phyloP scores from a whole-genome alignment of 1,140 invertebrate species.

The Plutomurus gul region DNA sequence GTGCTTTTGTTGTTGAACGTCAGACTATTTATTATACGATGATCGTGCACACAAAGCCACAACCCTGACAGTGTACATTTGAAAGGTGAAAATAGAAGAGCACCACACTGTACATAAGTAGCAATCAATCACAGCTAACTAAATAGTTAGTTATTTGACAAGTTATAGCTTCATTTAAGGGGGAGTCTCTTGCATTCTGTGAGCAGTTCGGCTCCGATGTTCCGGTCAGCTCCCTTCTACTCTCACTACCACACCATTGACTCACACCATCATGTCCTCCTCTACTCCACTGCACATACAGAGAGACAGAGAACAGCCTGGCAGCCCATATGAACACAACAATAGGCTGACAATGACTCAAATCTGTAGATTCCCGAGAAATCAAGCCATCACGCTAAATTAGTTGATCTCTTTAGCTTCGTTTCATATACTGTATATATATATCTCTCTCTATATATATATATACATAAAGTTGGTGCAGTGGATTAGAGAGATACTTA shows the following conservation, averaged over 20 bases:
- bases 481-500: neutral
- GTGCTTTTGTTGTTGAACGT: neutral
- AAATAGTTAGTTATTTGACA: constrained; percentile 28
- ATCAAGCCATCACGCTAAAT: constrained; percentile 6
- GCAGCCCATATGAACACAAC: neutral
- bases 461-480: no score
- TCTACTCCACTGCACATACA: neutral
- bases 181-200: neutral
- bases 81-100: neutral
- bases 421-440: no score
- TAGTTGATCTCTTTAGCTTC: neutral
- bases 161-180: constrained; percentile 28
- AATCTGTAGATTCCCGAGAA: constrained; percentile 14
- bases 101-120: no score
- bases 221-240: neutral
- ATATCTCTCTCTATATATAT: no score
- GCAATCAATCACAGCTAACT: constrained; percentile 30
- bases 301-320: neutral
- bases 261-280: neutral
- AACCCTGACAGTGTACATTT: neutral
- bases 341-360: constrained; percentile 10
- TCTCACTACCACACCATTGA: neutral
- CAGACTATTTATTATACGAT: neutral
- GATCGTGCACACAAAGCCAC: neutral
- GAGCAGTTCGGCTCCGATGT: neutral